Base-by-base conservation (phyloP, 2,113 vertebrate genomes). In the Siphamia tubifer region DNA sequence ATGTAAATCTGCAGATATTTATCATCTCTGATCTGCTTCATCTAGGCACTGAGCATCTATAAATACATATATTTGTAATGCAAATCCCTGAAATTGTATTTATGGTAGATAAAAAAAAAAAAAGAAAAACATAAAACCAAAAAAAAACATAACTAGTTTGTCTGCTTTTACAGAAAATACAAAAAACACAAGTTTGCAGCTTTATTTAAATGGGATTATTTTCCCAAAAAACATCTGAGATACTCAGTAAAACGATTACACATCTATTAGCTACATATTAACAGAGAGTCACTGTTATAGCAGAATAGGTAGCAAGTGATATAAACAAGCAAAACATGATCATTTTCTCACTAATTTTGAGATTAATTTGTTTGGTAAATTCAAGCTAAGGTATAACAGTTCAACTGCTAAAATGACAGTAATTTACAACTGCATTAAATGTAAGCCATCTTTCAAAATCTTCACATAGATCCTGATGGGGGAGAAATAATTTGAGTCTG, bases 181-280 rank as follows among this genome's bases (percentile, higher is more conserved):
- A n/a, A 7, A 9, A 30, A 30, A 27, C 16, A 23, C 11, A 9
- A 5, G 42, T 58, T 4, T 27, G 28, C 34, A 49, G 19, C 23
- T 45, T 55, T 43, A 3, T 44, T 27, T 19, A 24, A 20, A 27
- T 12, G 12, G 48, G 15, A 47, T 45, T 15, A 6, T 15, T 39
- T 65, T 54, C 16, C 40, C 17, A 54, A 56, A 61, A 47, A 61
- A 42, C 36, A 61, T 70, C 43, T 58, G 39, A 54, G 44, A 35
- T 20, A 35, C 15, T 16, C 9, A n/a, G 15, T 45, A 48, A 4
- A n/a, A n/a, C n/a, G n/a, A 30, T 12, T n/a, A 17, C 24, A 54
- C 52, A 45, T 30, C 49, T 56, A 66, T 39, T n/a, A 45, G 43
- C 49, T 36, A n/a, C n/a, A n/a, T n/a, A n/a, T n/a, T n/a, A n/a